Evolutionary conservation across 2,888 invertebrate species (phyloP), one percentile per base, ranked within the genome.

Genomic region (Taenaris catops): DNA sequence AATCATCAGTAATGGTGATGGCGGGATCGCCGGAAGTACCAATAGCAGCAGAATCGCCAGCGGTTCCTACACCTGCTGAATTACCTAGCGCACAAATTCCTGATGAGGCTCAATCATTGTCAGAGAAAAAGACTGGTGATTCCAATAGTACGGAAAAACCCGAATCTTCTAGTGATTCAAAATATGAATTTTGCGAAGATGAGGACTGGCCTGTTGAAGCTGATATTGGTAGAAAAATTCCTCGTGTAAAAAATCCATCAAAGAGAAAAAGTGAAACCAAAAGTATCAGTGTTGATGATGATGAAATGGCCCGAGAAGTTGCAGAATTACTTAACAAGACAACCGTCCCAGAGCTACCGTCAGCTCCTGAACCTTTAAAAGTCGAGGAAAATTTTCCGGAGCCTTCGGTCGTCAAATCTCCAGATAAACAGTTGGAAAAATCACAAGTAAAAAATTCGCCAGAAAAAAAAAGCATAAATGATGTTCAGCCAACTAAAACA

Each of bases 181-280:
- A 94, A 62, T 95, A 94, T 60, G 94, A 95, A 65, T 94, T 94
- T 62, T 91, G 92, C 48, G 93, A 94, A 43, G 93, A 93, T 48
- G 91, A 93, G 59, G 89, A 88, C 53, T 86, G 89, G 81, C 83
- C 87, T 5, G 74, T 88, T 36, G 88, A 89, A 53, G 74, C 78
- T 9, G 87, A 83, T 46, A 78, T 64, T 14, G 87, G 91, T 6
- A 80, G 92, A 44, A 93, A 92, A 76, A 91, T 92, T 48, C 91
- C 92, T 0, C 76, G 92, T 32, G 88, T 91, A 1, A 83, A 78
- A 44, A 86, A 81, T 55, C 72, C 79, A 12, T 59, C 62, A 2
- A 73, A 75, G 51, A 63, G 74, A 25, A 80, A 74, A 45, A 76
- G 80, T 26, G 78, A 80, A 25, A 57, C 70, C 2, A 83, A 83